phyloP scores from a whole-genome alignment of 64 coral and sea anemone genomes.

The Montipora efflorescens region DNA sequence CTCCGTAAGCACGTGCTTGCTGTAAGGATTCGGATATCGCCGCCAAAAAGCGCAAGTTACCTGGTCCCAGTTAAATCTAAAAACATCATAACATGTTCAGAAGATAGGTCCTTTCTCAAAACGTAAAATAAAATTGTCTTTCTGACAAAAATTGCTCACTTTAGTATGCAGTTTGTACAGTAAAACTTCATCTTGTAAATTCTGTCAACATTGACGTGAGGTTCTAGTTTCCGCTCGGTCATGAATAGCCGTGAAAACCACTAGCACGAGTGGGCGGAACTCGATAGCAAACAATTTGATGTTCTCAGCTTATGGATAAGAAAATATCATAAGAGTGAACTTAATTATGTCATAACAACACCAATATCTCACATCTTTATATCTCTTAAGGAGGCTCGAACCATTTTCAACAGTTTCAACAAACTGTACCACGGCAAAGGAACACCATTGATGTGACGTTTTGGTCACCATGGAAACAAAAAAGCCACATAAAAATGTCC shows the following conservation, averaged over 20 bases:
- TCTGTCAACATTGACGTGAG: not conserved
- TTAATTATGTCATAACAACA: too few relatives aligned
- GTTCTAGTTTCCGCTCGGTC: constrained; percentile 2
- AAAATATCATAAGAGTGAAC: too few relatives aligned
- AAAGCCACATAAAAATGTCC: too few relatives aligned
- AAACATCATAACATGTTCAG: not conserved
- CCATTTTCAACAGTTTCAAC: too few relatives aligned
- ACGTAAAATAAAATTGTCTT: not conserved
- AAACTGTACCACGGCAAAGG: too few relatives aligned
- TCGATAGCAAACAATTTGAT: too few relatives aligned
- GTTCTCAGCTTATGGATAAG: too few relatives aligned
- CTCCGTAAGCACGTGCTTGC: constrained; percentile 98
- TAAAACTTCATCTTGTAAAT: constrained; percentile 85
- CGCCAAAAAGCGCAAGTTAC: constrained; percentile 86
- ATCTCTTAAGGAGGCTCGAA: too few relatives aligned
- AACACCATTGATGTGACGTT: too few relatives aligned
- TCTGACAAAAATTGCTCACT: constrained; percentile 64
- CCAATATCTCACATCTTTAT: too few relatives aligned
- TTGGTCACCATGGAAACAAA: too few relatives aligned
- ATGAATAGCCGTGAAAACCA: not conserved
- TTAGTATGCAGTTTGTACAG: constrained; percentile 74
- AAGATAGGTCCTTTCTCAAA: not conserved
- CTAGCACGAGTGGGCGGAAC: not conserved
- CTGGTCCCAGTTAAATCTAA: constrained; percentile 89
- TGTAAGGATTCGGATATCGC: constrained; percentile 96